Conservation (phyloP, 2,888 invertebrate genomes). For the Pyrrhia umbra region DNA sequence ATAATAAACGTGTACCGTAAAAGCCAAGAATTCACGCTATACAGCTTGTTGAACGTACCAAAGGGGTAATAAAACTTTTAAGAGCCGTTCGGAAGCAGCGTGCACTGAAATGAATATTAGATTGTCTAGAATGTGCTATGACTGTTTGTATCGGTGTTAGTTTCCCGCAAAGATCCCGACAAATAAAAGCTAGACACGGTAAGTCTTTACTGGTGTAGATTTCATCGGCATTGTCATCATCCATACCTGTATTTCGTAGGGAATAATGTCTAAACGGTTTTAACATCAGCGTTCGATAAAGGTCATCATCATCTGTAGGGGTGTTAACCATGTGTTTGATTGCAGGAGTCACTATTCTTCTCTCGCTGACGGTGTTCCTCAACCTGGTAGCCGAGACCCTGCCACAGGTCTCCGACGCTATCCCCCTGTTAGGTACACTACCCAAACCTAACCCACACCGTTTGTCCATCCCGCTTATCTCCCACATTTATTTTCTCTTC, state of each 20-base stretch:
- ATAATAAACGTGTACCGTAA: conserved; percentile 58
- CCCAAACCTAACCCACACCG: conserved; percentile 82
- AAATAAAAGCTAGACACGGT: conserved; percentile 60
- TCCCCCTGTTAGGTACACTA: conserved; percentile 99
- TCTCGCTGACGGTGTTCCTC: conserved; percentile 99
- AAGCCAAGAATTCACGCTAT: conserved; percentile 58
- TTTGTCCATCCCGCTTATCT: conserved; percentile 78
- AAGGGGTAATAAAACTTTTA: conserved; percentile 68
- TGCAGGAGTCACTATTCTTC: conserved; percentile 99
- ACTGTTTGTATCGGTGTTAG: conserved; percentile 73
- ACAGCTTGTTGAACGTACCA: conserved; percentile 65
- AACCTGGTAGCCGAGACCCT: conserved; percentile 99
- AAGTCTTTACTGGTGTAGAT: conserved; percentile 70
- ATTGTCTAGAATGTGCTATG: conserved; percentile 78
- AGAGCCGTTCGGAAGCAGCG: conserved; percentile 71
- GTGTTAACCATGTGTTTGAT: conserved; percentile 92
- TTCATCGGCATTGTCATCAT: conserved; percentile 63
- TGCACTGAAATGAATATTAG: conserved; percentile 74
- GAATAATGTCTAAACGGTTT: not conserved
- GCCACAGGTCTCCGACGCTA: conserved; percentile 99
- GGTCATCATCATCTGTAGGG: conserved; percentile 63
- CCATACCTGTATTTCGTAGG: conserved; percentile 36
- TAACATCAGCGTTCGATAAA: not conserved
- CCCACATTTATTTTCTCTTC: conserved; percentile 76
- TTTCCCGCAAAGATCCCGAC: conserved; percentile 57